These are phyloP conservation scores for Macrophya annulata DNA, from an alignment of 2,888 invertebrate genomes.

Conservation along the genomic window DNA sequence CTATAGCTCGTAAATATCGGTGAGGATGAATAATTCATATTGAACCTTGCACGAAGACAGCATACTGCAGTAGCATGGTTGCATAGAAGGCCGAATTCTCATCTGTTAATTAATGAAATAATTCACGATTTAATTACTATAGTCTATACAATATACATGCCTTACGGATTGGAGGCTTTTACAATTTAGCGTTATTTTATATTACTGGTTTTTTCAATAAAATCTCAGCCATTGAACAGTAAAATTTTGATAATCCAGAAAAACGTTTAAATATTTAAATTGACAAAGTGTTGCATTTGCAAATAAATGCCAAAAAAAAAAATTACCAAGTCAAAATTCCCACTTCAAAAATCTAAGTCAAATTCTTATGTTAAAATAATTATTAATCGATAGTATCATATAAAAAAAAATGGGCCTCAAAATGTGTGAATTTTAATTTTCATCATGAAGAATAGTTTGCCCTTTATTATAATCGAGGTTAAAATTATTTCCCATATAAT, in stretches of 20 bases:
- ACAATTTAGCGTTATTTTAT: not conserved
- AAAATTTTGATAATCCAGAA: not conserved
- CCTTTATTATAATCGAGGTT: not conserved
- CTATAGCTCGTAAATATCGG: constrained; percentile 43
- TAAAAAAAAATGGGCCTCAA: not conserved
- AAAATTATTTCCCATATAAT: not conserved
- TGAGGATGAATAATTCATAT: constrained; percentile 32
- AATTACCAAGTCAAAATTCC: not conserved
- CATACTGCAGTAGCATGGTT: not conserved
- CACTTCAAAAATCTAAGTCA: not conserved
- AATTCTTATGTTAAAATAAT: not conserved
- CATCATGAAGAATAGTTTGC: not conserved
- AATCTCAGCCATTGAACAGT: not conserved
- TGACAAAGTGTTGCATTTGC: not conserved
- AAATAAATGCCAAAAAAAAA: not conserved
- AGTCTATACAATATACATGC: not conserved
- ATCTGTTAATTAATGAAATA: not conserved
- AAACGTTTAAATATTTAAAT: not conserved
- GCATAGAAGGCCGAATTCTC: not conserved
- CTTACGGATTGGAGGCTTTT: not conserved
- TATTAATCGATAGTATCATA: too few relatives aligned
- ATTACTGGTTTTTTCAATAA: not conserved
- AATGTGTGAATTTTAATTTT: not conserved
- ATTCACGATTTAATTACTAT: not conserved
- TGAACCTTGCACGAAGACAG: not conserved